Conservation (phyloP, 2,797 vertebrate species). For the Sebastes wilsoni region DNA sequence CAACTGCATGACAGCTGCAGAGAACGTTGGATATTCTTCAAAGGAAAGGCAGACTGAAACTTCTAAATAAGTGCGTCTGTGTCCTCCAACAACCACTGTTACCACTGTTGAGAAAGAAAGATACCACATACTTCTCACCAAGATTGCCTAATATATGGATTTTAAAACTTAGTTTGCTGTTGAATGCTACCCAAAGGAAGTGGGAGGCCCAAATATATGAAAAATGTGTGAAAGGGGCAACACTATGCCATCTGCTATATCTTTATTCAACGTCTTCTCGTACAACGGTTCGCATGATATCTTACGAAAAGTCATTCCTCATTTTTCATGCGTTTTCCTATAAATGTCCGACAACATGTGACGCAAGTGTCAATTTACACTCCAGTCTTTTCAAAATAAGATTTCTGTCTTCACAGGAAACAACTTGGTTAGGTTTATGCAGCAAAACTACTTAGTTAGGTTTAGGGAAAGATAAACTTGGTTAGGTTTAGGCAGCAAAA, state of each 20-base stretch:
- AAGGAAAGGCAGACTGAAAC: background rate
- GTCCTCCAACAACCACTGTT: background rate
- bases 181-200: background rate
- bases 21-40: background rate
- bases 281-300: no score
- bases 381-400: no score
- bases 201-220: background rate
- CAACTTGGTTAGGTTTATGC: no score
- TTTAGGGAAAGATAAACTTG: no score
- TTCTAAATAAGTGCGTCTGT: background rate
- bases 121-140: background rate
- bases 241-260: background rate
- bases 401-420: no score
- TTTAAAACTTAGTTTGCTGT: background rate
- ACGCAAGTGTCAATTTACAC: no score
- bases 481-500: no score
- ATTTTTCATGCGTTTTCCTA: no score
- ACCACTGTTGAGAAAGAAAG: background rate
- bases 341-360: accelerated
- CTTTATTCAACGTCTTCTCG: background rate
- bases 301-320: accelerated
- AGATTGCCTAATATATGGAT: background rate
- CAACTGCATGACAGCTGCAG: background rate
- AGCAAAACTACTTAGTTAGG: no score
- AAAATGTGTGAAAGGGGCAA: background rate